These are phyloP conservation scores for Sericinus montela DNA, from an alignment of 2,888 invertebrate species.

Conservation along the genomic window DNA sequence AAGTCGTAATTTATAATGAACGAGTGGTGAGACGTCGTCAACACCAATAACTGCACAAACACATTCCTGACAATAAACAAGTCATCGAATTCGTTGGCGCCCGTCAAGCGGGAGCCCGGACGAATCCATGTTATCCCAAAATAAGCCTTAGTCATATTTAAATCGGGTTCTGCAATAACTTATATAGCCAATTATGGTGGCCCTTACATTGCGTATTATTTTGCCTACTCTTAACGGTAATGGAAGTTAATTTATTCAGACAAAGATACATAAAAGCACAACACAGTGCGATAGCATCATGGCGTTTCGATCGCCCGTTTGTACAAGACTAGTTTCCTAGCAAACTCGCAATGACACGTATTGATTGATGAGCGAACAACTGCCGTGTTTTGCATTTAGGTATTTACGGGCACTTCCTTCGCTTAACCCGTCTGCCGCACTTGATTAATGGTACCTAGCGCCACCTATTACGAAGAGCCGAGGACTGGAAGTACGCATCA, in stretches of 20 bases:
- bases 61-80: conserved; percentile 21
- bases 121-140: conserved; percentile 17
- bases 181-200: conserved; percentile 9
- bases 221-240: no score
- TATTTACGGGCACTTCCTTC: conserved; percentile 77
- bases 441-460: conserved; percentile 67
- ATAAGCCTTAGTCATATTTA: conserved; percentile 19
- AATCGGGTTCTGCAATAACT: conserved; percentile 15
- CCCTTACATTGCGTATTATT: background rate
- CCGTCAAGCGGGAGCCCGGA: conserved; percentile 16
- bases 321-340: conserved; percentile 10
- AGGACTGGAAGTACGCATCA: conserved; percentile 47
- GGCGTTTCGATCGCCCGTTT: conserved; percentile 17
- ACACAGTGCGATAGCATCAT: background rate
- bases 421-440: conserved; percentile 66
- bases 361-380: conserved; percentile 76
- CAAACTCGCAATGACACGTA: conserved; percentile 29
- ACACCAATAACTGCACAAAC: conserved; percentile 20
- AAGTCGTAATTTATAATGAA: conserved; percentile 13
- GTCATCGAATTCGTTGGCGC: conserved; percentile 20
- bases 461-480: conserved; percentile 45
- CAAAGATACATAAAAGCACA: background rate
- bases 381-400: conserved; percentile 75
- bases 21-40: conserved; percentile 15
- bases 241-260: background rate